phyloP scores from a whole-genome alignment of 2,888 invertebrate genomes.

The Euzetes globulus region DNA sequence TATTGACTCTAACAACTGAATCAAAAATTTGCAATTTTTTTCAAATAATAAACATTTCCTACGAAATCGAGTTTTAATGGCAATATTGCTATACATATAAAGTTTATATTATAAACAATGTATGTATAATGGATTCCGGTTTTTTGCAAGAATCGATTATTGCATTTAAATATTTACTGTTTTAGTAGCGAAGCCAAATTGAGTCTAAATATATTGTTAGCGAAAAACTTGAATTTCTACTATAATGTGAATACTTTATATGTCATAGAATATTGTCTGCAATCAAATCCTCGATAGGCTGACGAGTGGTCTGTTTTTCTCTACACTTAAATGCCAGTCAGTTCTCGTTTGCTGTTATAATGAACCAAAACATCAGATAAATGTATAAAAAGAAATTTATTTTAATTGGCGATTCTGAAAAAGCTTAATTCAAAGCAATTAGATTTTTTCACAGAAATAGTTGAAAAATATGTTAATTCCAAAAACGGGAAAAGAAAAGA shows the following conservation, averaged over 20 bases:
- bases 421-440: background rate
- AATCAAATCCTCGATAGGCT: background rate
- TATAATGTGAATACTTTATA: background rate
- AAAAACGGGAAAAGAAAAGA: background rate
- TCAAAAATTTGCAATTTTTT: too few species aligned
- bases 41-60: constrained; percentile 1
- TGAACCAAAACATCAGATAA: background rate
- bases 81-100: background rate
- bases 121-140: background rate
- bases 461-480: background rate
- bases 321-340: background rate
- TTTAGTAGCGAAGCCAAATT: background rate
- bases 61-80: background rate
- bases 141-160: constrained; percentile 1
- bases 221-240: background rate
- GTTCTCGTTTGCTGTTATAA: background rate
- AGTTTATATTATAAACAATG: background rate
- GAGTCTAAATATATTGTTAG: background rate
- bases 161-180: constrained; percentile 14
- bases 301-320: background rate
- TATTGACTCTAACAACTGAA: too few species aligned
- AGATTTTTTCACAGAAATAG: background rate
- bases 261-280: background rate
- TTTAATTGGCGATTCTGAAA: background rate
- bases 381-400: background rate